A percentile compares a stretch with the other conserved stretches of the same genome.
Conservation (phyloP, 2,888 invertebrate species). For the Caenorhabditis sp. region DNA sequence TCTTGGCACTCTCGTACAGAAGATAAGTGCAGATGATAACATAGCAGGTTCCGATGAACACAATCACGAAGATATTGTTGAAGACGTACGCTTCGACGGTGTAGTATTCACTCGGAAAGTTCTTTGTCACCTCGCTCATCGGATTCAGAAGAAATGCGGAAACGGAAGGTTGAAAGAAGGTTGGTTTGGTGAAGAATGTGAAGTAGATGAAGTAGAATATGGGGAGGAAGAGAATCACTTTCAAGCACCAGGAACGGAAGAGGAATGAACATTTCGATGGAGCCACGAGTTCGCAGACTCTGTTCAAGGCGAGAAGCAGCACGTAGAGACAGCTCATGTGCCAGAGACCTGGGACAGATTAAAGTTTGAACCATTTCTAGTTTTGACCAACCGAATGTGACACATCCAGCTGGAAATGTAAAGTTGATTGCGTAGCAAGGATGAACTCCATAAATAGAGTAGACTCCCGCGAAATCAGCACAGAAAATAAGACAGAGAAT, state of each 20-base stretch:
- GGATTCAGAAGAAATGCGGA: slow-evolving; percentile 66
- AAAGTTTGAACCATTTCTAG: too few species aligned
- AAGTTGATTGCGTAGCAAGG: slow-evolving; percentile 57
- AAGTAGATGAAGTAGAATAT: slow-evolving; percentile 63
- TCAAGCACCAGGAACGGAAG: slow-evolving; percentile 22
- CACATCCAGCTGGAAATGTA: slow-evolving; percentile 55
- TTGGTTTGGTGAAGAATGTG: slow-evolving; percentile 66
- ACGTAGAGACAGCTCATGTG: slow-evolving; percentile 66
- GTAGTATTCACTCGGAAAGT: slow-evolving; percentile 49
- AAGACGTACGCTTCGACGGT: slow-evolving; percentile 62
- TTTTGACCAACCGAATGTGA: slow-evolving; percentile 60
- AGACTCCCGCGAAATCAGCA: slow-evolving; percentile 65
- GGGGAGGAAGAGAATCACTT: slow-evolving; percentile 43
- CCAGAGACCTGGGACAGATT: slow-evolving; percentile 58
- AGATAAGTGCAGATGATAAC: slow-evolving; percentile 54
- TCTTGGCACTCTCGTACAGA: slow-evolving; percentile 35
- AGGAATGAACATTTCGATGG: slow-evolving; percentile 46
- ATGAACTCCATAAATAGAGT: slow-evolving; percentile 59
- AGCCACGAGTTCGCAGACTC: slow-evolving; percentile 52
- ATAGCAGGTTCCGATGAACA: slow-evolving; percentile 56
- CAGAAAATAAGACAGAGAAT: slow-evolving; percentile 60
- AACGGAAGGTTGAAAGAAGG: slow-evolving; percentile 55
- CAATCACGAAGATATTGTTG: slow-evolving; percentile 64
- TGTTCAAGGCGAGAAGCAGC: slow-evolving; percentile 61
- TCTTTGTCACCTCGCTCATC: slow-evolving; percentile 53